Evolutionary conservation across 2,113 vertebrate species (phyloP).

Genomic region (Amia ocellicauda): DNA sequence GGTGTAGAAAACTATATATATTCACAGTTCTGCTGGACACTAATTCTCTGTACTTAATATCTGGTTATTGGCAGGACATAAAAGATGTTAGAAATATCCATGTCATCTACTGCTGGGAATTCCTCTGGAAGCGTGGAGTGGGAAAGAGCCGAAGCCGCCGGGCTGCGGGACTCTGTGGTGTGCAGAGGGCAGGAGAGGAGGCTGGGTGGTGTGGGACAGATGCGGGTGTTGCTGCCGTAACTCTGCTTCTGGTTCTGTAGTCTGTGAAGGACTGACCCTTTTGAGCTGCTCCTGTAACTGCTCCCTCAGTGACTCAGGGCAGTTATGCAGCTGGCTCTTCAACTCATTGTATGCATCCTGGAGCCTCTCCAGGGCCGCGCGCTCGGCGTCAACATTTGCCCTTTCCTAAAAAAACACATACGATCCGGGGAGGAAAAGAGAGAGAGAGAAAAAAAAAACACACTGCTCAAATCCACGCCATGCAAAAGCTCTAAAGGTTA

Average conservation of each 20-base stretch:
- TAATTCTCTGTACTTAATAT: too few species aligned
- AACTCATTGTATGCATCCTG: conserved; percentile 83
- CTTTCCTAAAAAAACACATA: conserved; percentile 78
- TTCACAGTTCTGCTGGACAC: too few species aligned
- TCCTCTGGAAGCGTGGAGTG: neutral
- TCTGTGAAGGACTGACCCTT: conserved; percentile 80
- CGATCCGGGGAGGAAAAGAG: conserved; percentile 32
- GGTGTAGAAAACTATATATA: too few species aligned
- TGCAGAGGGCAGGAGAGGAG: neutral
- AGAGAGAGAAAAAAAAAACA: conserved; percentile 50
- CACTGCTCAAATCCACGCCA: conserved; percentile 69
- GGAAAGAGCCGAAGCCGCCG: too few species aligned
- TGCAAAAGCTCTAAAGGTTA: conserved; percentile 50
- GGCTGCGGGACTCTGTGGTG: neutral
- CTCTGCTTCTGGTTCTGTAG: conserved; percentile 35
- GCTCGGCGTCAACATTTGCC: conserved; percentile 87
- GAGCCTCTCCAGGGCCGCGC: conserved; percentile 84
- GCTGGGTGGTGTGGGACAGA: neutral
- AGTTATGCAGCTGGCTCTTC: conserved; percentile 94
- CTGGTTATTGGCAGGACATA: too few species aligned
- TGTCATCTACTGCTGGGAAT: too few species aligned
- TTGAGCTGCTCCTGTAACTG: conserved; percentile 92
- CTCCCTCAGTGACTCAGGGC: conserved; percentile 91
- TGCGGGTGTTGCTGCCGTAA: neutral
- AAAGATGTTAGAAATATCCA: too few species aligned